Evolutionary conservation across 1,140 invertebrate genomes (phyloP), one percentile per base, ranked within the genome.

Genomic region (Monochamus saltuarius): DNA sequence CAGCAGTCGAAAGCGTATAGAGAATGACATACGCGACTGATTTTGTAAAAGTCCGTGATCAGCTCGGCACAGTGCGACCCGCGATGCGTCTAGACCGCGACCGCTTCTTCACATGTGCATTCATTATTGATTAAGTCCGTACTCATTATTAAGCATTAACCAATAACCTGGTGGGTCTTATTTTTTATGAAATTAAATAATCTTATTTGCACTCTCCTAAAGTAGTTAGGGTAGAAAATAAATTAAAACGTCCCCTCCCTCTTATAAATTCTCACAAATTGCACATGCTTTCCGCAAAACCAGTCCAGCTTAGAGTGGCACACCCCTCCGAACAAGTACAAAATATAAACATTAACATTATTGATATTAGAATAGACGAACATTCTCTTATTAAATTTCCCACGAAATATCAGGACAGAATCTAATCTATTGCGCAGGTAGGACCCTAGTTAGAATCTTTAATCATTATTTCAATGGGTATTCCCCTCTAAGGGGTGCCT

Each of bases 381-480:
- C 39, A 42, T 46, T 19, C 14, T 19, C 16, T 14, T 46, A 17
- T 46, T 46, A 46, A 19, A 46, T 46, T 46, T 46, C 43, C 43
- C 43, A 46, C 43, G 43, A 46, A 46, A 19, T 7, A 46, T 17
- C 43, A 46, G 43, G 43, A 46, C 14, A 46, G 22, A 19, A 46
- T 10, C 43, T 14, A 46, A 46, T 46, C 43, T 46, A 46, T 46
- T 46, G 43, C 13, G 22, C 16, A 46, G 43, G 43, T 17, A 17
- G 22, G 43, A 46, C 43, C 43, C 43, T 17, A 46, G 14, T 17
- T 46, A 14, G 22, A 46, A 46, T 46, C 16, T 46, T 46, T 16
- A 46, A 46, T 46, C 43, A 46, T 46, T 46, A 13, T 46, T 46
- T 17, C 22, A 7, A 10, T 46, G 14, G 14, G 14, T 46, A 16